Evolutionary conservation across 2,888 invertebrate species (phyloP), one percentile per base, ranked within the genome.

Genomic region (Blastobasis lacticolella): DNA sequence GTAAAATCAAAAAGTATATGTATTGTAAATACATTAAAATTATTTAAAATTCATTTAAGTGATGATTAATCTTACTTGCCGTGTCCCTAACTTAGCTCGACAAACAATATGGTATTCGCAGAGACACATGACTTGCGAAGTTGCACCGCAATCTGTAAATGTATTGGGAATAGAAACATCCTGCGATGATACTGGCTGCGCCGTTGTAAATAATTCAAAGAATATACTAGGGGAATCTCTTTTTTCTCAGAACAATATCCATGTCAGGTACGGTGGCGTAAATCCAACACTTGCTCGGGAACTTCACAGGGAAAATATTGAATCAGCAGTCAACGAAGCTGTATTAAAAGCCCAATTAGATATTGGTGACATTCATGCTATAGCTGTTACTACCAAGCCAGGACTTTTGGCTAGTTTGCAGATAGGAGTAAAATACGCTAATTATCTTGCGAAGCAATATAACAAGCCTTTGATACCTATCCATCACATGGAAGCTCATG

Each of bases 401-500:
- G 95, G 97, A n/a, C 78, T 97, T 57, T 79, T 92, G 0, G 67
- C 94, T 50, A 96, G 96, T 52, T 85, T 99, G 50, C 61, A 88
- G 54, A 92, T 98, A 55, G 98, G 98, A 41, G 84, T 93, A 45
- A 92, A 92, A 59, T 95, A 95, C 90, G 96, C 95, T 1, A 95
- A 93, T 67, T 90, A 93, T 67, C 76, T 97, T 48, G 92, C 94
- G 23, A 89, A 85, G 60, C 81, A 85, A 50, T 86, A 91, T 57
- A 81, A 89, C 0, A 95, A 94, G 74, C 97, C 97, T 0, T 84
- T 99, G 57, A 95, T 99, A 72, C 97, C 99, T 0, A 93, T 99
- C 54, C 99, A 99, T 88, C 99, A 99, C 67, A 99, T 99, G 99
- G 94, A 98, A 89, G 99, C 99, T 1, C 99, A 99, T 89, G 97